Percentiles rank a stretch among this genome's conserved stretches.
These are phyloP conservation scores for Aphelocoma californica DNA, from an alignment of 2,797 vertebrate species.

Conservation along the genomic window DNA sequence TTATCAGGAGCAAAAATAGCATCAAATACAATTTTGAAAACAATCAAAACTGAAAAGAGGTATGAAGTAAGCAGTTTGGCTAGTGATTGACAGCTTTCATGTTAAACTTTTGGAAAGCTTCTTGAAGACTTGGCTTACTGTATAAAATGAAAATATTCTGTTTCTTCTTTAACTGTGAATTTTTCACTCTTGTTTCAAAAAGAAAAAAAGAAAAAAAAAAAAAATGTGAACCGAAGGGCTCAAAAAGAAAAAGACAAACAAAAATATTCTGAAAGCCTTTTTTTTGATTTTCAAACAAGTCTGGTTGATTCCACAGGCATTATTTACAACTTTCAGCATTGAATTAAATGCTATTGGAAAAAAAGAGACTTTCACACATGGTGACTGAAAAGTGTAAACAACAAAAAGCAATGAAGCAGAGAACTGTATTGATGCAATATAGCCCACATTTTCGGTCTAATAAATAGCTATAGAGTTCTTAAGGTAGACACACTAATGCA, in stretches of 20 bases:
- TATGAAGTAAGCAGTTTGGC: neutral
- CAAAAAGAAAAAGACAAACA: neutral
- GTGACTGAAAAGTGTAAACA: neutral
- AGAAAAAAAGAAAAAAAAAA: too few species aligned
- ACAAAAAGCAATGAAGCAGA: neutral
- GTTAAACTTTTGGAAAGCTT: neutral
- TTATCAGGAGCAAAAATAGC: slow-evolving; percentile 19
- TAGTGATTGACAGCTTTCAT: neutral
- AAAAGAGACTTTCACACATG: neutral
- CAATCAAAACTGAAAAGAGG: neutral
- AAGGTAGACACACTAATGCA: neutral
- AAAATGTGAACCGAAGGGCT: neutral
- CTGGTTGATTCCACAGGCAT: neutral
- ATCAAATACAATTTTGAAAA: neutral
- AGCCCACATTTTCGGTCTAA: neutral
- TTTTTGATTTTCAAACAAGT: neutral
- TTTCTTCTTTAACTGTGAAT: neutral
- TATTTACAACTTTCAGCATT: neutral
- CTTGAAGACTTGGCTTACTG: neutral
- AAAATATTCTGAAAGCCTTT: neutral
- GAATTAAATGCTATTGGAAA: neutral
- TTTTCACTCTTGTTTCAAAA: neutral
- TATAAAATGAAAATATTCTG: neutral
- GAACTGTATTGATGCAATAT: neutral
- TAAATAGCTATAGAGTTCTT: neutral